Evolutionary conservation across 2,113 vertebrate species (phyloP), one percentile per base, ranked within the genome.

Genomic region (Pteropus alecto): DNA sequence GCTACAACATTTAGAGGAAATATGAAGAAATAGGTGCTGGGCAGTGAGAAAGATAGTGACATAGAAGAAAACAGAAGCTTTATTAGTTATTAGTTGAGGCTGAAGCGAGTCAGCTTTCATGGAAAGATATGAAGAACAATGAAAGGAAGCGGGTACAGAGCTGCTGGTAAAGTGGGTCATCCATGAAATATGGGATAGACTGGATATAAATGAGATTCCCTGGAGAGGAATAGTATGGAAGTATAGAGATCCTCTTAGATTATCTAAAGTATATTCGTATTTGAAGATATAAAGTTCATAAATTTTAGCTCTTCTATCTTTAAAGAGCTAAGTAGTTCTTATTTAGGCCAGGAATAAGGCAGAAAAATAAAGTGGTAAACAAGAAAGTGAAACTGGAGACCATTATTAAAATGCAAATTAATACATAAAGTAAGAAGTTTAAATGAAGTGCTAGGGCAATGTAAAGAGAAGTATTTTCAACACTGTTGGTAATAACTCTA

Each of bases 131-230:
- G 6, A 58, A 60, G 12, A 86, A 30, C 15, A n/a, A 2, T 2
- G 58, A 30, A 77, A 21, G 16, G 10, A 24, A 46, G 5, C 1
- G 28, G 33, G n/a, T 24, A 9, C 2, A 6, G 28, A 46, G 11
- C 2, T 3, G 12, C 12, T 11, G 19, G 11, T 48, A 33, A 51
- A 6, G n/a, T 43, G 21, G n/a, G 15, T 35, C 71, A 24, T 35
- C 2, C 16, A 8, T 0, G 14, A 41, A 28, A 26, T 5, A 9
- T 4, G 6, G 16, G 1, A 0, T 2, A 84, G 19, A 35, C 0
- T 21, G 12, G 1, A 8, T 21, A 11, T 41, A 24, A 24, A 48
- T 24, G 28, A 74, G 21, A 41, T 18, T 82, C 35, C 11, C 51
- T 0, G 19, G 33, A 76, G 15, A 43, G 8, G 14, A 89, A 35